These are phyloP conservation scores for Serripes groenlandicus DNA, from an alignment of 2,888 invertebrate species.

Conservation along the genomic window DNA sequence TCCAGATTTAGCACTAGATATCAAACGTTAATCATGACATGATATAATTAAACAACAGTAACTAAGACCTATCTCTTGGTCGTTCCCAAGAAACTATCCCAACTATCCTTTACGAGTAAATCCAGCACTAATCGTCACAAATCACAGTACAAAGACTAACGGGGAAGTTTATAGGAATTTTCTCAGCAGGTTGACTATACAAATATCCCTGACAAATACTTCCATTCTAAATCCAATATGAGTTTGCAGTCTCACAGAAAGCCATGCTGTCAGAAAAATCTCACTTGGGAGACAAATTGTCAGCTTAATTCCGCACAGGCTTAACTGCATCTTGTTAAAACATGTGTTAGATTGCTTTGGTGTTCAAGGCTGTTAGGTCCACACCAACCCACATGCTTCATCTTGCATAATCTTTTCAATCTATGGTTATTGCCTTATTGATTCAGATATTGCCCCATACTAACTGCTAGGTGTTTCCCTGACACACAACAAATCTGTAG, in stretches of 20 bases:
- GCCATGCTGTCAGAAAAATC: constrained; percentile 2
- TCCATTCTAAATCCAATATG: constrained; percentile 22
- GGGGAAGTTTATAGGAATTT: constrained; percentile 5
- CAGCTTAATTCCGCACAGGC: too few relatives aligned
- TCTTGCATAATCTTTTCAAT: too few relatives aligned
- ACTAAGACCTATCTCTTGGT: not conserved
- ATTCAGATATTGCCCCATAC: too few relatives aligned
- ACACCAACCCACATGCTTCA: not conserved
- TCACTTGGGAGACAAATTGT: constrained; percentile 13
- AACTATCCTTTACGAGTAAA: not conserved
- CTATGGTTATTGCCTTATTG: too few relatives aligned
- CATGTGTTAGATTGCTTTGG: too few relatives aligned
- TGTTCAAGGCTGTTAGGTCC: too few relatives aligned
- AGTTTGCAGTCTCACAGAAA: constrained; percentile 6
- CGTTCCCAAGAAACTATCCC: too few relatives aligned
- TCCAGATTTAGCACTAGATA: not conserved
- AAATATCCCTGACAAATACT: constrained; percentile 3
- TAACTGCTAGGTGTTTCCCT: too few relatives aligned
- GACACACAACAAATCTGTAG: too few relatives aligned
- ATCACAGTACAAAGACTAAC: not conserved
- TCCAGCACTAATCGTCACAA: not conserved
- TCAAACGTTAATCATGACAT: not conserved
- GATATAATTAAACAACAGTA: not conserved
- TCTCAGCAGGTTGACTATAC: not conserved
- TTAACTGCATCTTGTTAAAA: too few relatives aligned